These are phyloP conservation scores for Yponomeuta evonymella DNA, from an alignment of 2,888 invertebrate species.

Conservation along the genomic window DNA sequence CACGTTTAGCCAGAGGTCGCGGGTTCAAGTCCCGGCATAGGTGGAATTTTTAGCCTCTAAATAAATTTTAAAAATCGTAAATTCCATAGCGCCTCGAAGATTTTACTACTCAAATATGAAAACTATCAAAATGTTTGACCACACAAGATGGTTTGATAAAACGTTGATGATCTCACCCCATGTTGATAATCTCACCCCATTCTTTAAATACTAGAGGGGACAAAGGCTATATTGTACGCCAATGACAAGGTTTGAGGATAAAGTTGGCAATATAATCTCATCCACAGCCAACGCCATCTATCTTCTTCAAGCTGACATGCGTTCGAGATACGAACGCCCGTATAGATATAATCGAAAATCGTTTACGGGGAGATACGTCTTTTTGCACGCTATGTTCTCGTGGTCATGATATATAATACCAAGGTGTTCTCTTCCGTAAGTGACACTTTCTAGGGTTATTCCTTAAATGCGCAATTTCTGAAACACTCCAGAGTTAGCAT, in stretches of 20 bases:
- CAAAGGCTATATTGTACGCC: background rate
- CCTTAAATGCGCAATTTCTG: background rate
- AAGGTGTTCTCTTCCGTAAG: background rate
- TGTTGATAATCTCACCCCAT: background rate
- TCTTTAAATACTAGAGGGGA: background rate
- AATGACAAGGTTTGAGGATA: slow-evolving; percentile 3
- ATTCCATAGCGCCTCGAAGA: no score
- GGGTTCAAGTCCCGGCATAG: no score
- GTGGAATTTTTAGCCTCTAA: no score
- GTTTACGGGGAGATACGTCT: slow-evolving; percentile 48
- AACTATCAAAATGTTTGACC: no score
- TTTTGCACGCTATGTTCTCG: slow-evolving; percentile 4
- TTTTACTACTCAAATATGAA: no score
- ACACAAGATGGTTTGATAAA: no score
- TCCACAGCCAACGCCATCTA: slow-evolving; percentile 42
- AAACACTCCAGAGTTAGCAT: background rate
- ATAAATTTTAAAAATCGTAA: no score
- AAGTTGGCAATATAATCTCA: slow-evolving; percentile 12
- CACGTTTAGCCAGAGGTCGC: no score
- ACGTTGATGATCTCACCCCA: background rate
- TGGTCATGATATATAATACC: background rate
- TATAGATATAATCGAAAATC: slow-evolving; percentile 57
- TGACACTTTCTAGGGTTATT: background rate
- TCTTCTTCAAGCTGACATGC: slow-evolving; percentile 55
- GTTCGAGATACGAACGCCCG: slow-evolving; percentile 44